Evolutionary conservation across 2,797 vertebrate genomes (phyloP), one percentile per base, ranked within the genome.

Genomic region (Sebastes itinus): DNA sequence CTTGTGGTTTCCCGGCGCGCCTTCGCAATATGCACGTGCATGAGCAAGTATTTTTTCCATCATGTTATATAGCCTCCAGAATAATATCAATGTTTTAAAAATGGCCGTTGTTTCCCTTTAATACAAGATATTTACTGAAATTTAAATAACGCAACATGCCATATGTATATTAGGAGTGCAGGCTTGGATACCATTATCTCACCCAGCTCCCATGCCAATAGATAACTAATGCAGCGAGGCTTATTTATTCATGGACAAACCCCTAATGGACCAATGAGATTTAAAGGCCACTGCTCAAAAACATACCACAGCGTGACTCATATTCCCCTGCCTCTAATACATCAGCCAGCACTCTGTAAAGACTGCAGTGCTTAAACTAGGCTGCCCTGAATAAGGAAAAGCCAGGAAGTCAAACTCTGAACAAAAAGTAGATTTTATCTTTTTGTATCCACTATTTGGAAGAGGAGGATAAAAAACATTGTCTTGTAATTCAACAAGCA

Each of bases 211-310:
- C 18, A 4, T 46, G 46, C 18, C 2, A 56, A 35, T 25, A 73
- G 7, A 72, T 69, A 65, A 64, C 32, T 3, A 12, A 60, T 54
- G 46, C 54, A 62, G 49, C 16, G 16, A 55, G 30, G 76, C 56
- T 77, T 74, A 56, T 69, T 90, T 79, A 79, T 78, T 84, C 81
- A 83, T 80, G 84, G 52, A 64, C 71, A 66, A 89, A 73, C 72
- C 78, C 54, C 68, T 66, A 82, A 86, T 84, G 65, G 79, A 69
- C 49, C 49, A 70, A 32, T 71, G 35, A 2, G 8, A 46, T 76
- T 68, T 75, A 75, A 89, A 88, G 83, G 83, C 68, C 81, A 87
- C 73, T 65, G 58, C 79, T 88, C 30, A 30, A 69, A 82, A 77
- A 77, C 60, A 85, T 28, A 81, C 32, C 60, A 70, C 23, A 54